Evolutionary conservation across 2,888 invertebrate species (phyloP).

Genomic region (Dascillus cervinus): DNA sequence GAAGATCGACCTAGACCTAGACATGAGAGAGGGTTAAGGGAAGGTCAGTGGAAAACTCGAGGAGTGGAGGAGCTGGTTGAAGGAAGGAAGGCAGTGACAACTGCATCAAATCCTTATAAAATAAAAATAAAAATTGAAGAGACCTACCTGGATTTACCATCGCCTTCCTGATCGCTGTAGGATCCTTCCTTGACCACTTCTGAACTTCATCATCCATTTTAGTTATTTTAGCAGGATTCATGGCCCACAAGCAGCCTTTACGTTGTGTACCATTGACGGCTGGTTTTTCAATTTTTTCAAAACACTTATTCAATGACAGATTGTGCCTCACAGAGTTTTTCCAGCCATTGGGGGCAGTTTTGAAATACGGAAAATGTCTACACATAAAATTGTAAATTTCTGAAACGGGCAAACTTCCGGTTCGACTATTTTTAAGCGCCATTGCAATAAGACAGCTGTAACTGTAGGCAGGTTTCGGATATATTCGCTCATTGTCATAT

Average conservation of each 20-base stretch:
- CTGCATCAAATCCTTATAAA: not conserved
- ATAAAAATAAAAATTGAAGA: not conserved
- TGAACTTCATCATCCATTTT: constrained; percentile 99
- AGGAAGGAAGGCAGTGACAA: too few species aligned
- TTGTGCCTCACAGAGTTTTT: constrained; percentile 98
- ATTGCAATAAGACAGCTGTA: constrained; percentile 97
- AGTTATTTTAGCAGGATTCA: constrained; percentile 88
- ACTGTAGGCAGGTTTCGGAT: constrained; percentile 95
- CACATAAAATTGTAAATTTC: constrained; percentile 99
- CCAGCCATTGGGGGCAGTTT: constrained; percentile 97
- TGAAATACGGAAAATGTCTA: constrained; percentile 98
- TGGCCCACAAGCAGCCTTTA: constrained; percentile 91
- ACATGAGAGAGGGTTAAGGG: too few species aligned
- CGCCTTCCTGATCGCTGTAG: constrained; percentile 81
- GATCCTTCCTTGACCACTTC: constrained; percentile 96
- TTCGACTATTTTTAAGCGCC: constrained; percentile 92
- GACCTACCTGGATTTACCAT: constrained; percentile 82
- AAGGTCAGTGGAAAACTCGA: too few species aligned
- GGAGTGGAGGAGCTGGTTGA: too few species aligned
- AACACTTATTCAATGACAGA: constrained; percentile 94
- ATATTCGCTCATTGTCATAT: constrained; percentile 54
- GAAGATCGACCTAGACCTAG: too few species aligned
- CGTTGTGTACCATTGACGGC: constrained; percentile 78
- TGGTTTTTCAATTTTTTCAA: constrained; percentile 95
- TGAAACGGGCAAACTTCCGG: constrained; percentile 91